Evolutionary conservation across 2,797 vertebrate species (phyloP), one percentile per base, ranked within the genome.

Genomic region (Melanotaenia boesemani): DNA sequence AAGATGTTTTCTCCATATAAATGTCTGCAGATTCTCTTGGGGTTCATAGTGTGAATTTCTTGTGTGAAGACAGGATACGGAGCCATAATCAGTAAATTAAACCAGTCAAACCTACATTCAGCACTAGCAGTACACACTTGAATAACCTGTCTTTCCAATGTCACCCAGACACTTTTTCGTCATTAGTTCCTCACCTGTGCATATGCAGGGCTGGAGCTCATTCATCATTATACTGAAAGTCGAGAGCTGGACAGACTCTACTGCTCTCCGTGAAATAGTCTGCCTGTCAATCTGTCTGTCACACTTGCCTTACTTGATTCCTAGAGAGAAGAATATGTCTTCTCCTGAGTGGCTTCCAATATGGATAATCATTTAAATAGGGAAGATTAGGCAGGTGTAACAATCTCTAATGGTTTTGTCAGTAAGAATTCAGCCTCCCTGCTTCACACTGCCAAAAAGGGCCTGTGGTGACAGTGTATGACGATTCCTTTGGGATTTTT

Each of bases 361-460:
- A 37, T 41, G 84, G 82, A 83, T 90, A 76, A 92, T 92, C 85
- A 85, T 86, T 90, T 86, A 90, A 63, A 50, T 64, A 50, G 74
- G 77, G 72, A 61, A 44, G 83, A 80, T 77, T 83, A 80, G 92
- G 91, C 92, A 93, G 88, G 88, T 82, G 84, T 83, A 88, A 83
- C 86, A 74, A 84, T 81, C 86, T 82, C 77, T 92, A 92, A 93
- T 93, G 86, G 85, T 57, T 55, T 63, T 93, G 90, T 89, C 93
- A 92, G 85, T 92, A 91, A 91, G 86, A 77, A 62, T 70, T 66
- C 71, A 44, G 64, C 37, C 64, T 48, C 24, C 41, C 63, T 11
- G 63, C 70, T 68, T 26, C 74, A 76, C 69, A 13, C 34, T 41
- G 32, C 73, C n/a, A 15, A 74, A 60, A 18, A 50, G 46, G 26